Evolutionary conservation across 2,888 invertebrate species (phyloP).

Genomic region (Hoplodrina ambigua): DNA sequence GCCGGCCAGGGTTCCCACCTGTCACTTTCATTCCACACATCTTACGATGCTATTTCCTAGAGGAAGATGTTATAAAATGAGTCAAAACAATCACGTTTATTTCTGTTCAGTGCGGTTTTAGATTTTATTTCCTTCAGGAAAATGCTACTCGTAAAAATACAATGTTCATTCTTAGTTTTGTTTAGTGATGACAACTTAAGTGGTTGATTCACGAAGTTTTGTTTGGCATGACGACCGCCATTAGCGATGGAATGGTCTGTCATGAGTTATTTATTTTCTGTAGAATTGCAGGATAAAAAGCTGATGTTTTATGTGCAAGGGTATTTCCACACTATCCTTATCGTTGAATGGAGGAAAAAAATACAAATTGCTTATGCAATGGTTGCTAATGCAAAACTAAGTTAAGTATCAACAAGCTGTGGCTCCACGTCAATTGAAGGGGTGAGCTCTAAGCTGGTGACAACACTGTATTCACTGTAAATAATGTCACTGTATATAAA

Average conservation of each 20-base stretch:
- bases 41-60: constrained; percentile 33
- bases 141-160: constrained; percentile 12
- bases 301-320: constrained; percentile 1
- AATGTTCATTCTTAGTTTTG: constrained; percentile 6
- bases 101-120: constrained; percentile 14
- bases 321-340: constrained; percentile 10
- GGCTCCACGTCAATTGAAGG: constrained; percentile 13
- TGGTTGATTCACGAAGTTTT: constrained; percentile 5
- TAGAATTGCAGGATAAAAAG: not conserved
- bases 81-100: constrained; percentile 6
- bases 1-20: constrained; percentile 52
- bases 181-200: constrained; percentile 6
- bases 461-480: constrained; percentile 18
- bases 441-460: constrained; percentile 31
- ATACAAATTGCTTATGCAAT: not conserved
- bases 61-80: constrained; percentile 37
- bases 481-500: constrained; percentile 29
- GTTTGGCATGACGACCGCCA: not conserved
- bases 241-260: not conserved
- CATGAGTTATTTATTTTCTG: constrained; percentile 1
- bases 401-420: not conserved
- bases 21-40: constrained; percentile 47
- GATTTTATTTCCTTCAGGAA: constrained; percentile 17
- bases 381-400: not conserved
- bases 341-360: constrained; percentile 9